Conservation (phyloP, 64 coral and sea anemone genomes). For the Orbicella faveolata region DNA sequence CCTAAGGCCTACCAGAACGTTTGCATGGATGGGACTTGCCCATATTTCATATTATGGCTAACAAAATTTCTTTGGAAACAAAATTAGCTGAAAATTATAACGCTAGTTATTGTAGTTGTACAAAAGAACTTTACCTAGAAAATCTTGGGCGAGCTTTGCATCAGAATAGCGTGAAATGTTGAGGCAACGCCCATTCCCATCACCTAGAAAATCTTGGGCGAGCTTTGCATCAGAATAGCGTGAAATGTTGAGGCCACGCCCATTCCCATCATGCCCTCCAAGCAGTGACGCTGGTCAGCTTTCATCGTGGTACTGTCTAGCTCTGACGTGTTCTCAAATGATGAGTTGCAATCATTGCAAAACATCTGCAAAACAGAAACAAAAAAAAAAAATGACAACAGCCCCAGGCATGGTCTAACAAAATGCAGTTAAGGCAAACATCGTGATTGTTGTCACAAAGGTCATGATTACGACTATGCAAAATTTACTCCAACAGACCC, state of each 20-base stretch:
- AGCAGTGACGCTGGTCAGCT: slow-evolving; percentile 76
- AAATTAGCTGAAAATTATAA: too few species aligned
- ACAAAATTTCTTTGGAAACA: too few species aligned
- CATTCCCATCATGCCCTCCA: slow-evolving; percentile 98
- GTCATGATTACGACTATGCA: too few species aligned
- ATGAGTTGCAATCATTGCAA: slow-evolving; percentile 96
- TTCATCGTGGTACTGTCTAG: slow-evolving; percentile 73
- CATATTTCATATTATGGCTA: too few species aligned
- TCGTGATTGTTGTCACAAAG: too few species aligned
- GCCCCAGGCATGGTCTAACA: too few species aligned
- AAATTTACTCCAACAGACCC: too few species aligned
- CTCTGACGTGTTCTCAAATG: slow-evolving; percentile 90
- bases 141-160: slow-evolving; percentile 96
- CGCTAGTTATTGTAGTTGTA: too few species aligned
- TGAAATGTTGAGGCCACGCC: slow-evolving; percentile 95
- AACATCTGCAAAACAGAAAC: slow-evolving; percentile 60
- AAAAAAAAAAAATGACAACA: background rate
- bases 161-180: slow-evolving; percentile 94
- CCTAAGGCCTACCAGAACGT: too few species aligned
- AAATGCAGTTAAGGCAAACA: too few species aligned
- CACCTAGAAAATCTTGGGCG: slow-evolving; percentile 95
- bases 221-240: slow-evolving; percentile 89
- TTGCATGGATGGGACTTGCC: too few species aligned
- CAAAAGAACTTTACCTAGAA: slow-evolving; percentile 61
- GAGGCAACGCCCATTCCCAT: slow-evolving; percentile 96